Base-by-base conservation (phyloP, 2,888 invertebrate species). In the Melanotus villosus region DNA sequence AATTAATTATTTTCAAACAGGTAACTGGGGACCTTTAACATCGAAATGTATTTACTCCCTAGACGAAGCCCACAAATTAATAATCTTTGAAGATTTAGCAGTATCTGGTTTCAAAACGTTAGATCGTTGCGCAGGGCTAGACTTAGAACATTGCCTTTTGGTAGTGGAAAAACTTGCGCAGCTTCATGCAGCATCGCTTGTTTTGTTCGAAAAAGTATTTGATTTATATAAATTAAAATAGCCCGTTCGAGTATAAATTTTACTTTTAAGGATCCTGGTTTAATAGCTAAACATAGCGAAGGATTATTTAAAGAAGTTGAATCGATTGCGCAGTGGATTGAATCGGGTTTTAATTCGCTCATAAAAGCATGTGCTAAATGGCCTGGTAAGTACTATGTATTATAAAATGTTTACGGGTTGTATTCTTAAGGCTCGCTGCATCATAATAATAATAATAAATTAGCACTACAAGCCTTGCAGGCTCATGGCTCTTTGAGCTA, bases 61-160 rank as follows among this genome's bases (percentile, higher is more conserved):
- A 1, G 21, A 68, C 73, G 77, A 80, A 26, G 78, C 83, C 32
- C 84, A 84, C 2, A 58, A 79, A 21, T 72, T 85, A 7, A 77
- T 87, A 34, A 79, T 90, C 1, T 79, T 90, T 38, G 89, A 90
- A 75, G 90, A 90, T 77, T 81, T 90, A 38, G 85, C 86, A n/a
- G 84, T 85, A 54, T 80, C 85, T 54, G 88, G 88, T 32, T 89
- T 85, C 74, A 84, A 85, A 68, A 84, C 89, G 84, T 86, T 86
- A 16, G 85, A 86, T 72, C 84, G 89, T 50, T 85, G 86, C 70
- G 76, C 78, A 62, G 89, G 89, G 10, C 83, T 89, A 21, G 88
- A 90, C 78, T 82, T 87, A 75, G 81, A 83, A n/a, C 89, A 89
- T 76, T 85, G 85, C 68, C 76, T 84, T 43, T 74, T 87, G 34